phyloP scores from a whole-genome alignment of 2,113 vertebrate genomes.

The Salvelinus alpinus region DNA sequence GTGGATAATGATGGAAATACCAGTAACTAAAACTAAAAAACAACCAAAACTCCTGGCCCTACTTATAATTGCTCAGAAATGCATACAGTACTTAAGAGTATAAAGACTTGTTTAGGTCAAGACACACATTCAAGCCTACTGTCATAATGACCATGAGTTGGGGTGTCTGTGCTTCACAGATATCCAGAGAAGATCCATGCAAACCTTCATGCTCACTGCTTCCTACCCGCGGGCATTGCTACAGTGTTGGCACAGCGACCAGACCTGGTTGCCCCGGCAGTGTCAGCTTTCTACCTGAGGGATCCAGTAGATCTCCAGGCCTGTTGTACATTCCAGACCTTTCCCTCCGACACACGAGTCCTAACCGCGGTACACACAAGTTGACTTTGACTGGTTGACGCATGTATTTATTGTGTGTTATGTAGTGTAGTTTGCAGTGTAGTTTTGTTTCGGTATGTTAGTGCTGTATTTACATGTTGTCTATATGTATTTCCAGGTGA shows the following conservation, averaged over 20 bases:
- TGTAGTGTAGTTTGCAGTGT: not conserved
- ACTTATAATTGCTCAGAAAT: not conserved
- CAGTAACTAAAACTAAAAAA: no score
- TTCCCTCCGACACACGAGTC: conserved; percentile 80
- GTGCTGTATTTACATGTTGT: not conserved
- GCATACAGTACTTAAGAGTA: no score
- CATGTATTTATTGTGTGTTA: no score
- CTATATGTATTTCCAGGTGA: conserved; percentile 75
- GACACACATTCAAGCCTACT: no score
- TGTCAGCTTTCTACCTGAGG: conserved; percentile 91
- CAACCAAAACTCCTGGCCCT: not conserved
- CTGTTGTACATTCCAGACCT: conserved; percentile 83
- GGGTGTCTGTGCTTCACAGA: conserved; percentile 60
- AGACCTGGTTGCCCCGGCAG: conserved; percentile 83
- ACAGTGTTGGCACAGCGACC: conserved; percentile 80
- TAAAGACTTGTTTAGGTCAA: not conserved
- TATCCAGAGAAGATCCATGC: conserved; percentile 84
- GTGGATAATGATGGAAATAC: no score
- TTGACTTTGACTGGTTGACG: no score
- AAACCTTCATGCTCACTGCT: conserved; percentile 82
- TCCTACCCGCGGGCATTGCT: conserved; percentile 80
- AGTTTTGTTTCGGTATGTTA: not conserved
- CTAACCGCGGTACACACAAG: conserved; percentile 74
- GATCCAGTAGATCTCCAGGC: conserved; percentile 85
- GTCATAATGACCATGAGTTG: not conserved